A percentile compares a stretch with the other conserved stretches of the same genome.
phyloP scores from a whole-genome alignment of 2,113 vertebrate genomes.

The Salvelinus alpinus region DNA sequence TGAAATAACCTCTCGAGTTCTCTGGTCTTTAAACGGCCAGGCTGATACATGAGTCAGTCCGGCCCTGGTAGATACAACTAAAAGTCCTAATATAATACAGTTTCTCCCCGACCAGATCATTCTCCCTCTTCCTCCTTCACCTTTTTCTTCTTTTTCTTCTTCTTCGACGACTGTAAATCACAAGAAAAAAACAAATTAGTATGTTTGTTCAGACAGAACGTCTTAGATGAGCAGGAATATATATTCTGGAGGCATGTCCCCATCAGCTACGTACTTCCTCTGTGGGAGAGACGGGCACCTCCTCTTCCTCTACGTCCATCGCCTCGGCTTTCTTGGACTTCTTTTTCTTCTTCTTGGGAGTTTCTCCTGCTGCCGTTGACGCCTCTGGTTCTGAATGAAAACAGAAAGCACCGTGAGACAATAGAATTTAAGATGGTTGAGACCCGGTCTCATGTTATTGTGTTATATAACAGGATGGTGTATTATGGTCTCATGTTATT shows the following conservation, averaged over 20 bases:
- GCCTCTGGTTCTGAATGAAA: no score
- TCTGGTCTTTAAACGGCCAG: slow-evolving; percentile 5
- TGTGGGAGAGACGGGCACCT: slow-evolving; percentile 6
- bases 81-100: slow-evolving; percentile 30
- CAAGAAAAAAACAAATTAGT: background rate
- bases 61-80: slow-evolving; percentile 21
- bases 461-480: no score
- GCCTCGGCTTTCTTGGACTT: no score
- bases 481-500: no score
- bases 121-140: slow-evolving; percentile 58
- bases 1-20: background rate
- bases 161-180: slow-evolving; percentile 80
- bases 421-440: no score
- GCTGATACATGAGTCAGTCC: background rate
- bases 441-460: no score
- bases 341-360: no score
- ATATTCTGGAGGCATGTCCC: background rate
- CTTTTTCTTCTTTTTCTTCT: slow-evolving; percentile 80
- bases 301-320: slow-evolving; percentile 35
- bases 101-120: slow-evolving; percentile 5
- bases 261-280: slow-evolving; percentile 54
- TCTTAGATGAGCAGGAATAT: background rate
- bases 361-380: no score
- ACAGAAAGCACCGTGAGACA: no score
- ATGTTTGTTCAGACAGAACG: background rate